Evolutionary conservation across 2,888 invertebrate genomes (phyloP), one percentile per base, ranked within the genome.

Genomic region (Caenorhabditis parvicauda): DNA sequence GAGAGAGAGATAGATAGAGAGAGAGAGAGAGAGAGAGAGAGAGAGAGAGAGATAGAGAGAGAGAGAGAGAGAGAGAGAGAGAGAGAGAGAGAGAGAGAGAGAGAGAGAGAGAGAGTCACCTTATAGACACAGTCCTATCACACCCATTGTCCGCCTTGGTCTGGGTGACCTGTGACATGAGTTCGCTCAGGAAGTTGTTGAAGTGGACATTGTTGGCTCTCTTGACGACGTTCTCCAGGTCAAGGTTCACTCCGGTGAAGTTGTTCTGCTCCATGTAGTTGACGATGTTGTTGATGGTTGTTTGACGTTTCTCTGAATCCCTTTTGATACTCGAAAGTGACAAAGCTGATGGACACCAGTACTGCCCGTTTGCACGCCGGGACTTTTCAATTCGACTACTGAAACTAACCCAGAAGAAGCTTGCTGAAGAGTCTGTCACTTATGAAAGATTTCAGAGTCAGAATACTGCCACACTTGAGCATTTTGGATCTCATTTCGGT

Each of bases 201-300:
- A 62, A 58, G 32, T 38, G 37, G 27, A 58, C 62, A 54, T 58
- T 42, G 49, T 58, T 58, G n/a, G 45, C 50, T 9, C 58, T 24
- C 6, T 53, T 29, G 29, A 62, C 45, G n/a, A 41, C 48, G 9
- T 51, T 51, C 27, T 62, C 62, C 24, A 57, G 58, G 47, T 62
- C 62, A 44, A 62, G 54, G 14, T 54, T 48, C 12, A 62, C 24
- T 41, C 62, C 62, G 9, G 58, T 56, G 39, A 58, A 62, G 7
- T 62, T 54, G 48, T 54, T 49, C 22, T 57, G 44, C 1, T 55
- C 47, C 54, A 62, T 48, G 0, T 28, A 17, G 14, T 17, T 12
- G 48, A 54, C n/a, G 28, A 62, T 52, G 27, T 62, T 58, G 22
- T 55, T 42, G 5, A 58, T 45, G 1, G 54, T 52, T 12, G 39